Percentiles rank a stretch among this genome's conserved stretches.
Conservation (phyloP, 2,797 vertebrate species). For the Buphagus erythrorhynchus region DNA sequence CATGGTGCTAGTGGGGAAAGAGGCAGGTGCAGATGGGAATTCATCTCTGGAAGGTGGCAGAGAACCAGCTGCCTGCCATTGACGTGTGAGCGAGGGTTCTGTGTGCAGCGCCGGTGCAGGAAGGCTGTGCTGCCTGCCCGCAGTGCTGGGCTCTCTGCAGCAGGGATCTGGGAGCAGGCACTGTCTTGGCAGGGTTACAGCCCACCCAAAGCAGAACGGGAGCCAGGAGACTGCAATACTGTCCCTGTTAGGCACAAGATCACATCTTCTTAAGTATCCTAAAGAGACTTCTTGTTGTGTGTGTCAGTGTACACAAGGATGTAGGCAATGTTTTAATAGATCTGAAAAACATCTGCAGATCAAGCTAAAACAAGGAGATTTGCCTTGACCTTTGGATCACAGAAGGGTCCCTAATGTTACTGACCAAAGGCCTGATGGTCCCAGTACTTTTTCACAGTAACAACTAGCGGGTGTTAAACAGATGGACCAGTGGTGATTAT, state of each 20-base stretch:
- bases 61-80: not conserved
- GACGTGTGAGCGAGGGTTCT: rapidly evolving
- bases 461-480: not conserved
- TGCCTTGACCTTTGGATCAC: not conserved
- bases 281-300: not conserved
- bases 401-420: not conserved
- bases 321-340: not conserved
- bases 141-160: not conserved
- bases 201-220: not conserved
- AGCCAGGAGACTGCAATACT: not conserved
- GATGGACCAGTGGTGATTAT: not conserved
- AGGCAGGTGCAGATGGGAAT: rapidly evolving
- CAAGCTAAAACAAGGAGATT: not conserved
- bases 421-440: not conserved
- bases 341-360: not conserved
- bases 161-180: not conserved
- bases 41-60: not conserved
- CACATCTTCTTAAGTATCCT: not conserved
- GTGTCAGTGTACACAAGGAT: not conserved
- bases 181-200: not conserved
- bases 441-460: not conserved
- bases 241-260: not conserved
- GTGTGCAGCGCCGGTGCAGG: not conserved
- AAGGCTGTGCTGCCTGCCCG: not conserved
- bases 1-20: not conserved